Base-by-base conservation (phyloP, 2,888 invertebrate genomes). In the Apamea epomidion region DNA sequence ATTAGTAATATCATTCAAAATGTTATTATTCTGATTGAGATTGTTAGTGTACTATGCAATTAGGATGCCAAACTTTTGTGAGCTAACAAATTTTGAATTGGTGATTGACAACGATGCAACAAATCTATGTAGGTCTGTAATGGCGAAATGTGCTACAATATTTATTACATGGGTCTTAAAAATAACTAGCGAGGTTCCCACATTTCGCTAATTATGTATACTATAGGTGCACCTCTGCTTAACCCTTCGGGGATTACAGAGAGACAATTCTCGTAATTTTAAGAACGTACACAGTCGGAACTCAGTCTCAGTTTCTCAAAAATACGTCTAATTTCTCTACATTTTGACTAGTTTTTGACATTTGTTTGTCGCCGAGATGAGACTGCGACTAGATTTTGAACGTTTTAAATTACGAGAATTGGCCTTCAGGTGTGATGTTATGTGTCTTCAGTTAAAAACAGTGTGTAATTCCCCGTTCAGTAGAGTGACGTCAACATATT, bases 401-500 rank as follows among this genome's bases (percentile, higher is more conserved):
- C n/a, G n/a, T n/a, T n/a, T n/a, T n/a, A n/a, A n/a, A n/a, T n/a
- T n/a, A n/a, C n/a, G n/a, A n/a, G n/a, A n/a, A n/a, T n/a, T n/a
- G n/a, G n/a, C n/a, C n/a, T n/a, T n/a, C n/a, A 32, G 65, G 0
- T 12, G 21, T 21, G 32, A 37, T 65, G 58, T 12, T 32, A 32
- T 32, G 65, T 16, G 12, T 48, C 32, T 67, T 12, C 12, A 16
- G 10, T 45, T 18, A 37, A 0, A 48, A 77, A 21, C 21, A 65
- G 21, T 37, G 2, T 37, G 58, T 48, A 37, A 69, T 69, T 74
- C 54, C 68, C 45, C n/a, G 25, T 69, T 51, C 16, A 32, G 42
- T 42, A 48, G 2, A 68, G 4, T 68, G 7, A 80, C 51, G 42
- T 29, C 25, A 76, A 45, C 25, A 60, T 67, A 29, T 48, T 80